Evolutionary conservation across 2,797 vertebrate genomes (phyloP).

Genomic region (Zalophus californianus): DNA sequence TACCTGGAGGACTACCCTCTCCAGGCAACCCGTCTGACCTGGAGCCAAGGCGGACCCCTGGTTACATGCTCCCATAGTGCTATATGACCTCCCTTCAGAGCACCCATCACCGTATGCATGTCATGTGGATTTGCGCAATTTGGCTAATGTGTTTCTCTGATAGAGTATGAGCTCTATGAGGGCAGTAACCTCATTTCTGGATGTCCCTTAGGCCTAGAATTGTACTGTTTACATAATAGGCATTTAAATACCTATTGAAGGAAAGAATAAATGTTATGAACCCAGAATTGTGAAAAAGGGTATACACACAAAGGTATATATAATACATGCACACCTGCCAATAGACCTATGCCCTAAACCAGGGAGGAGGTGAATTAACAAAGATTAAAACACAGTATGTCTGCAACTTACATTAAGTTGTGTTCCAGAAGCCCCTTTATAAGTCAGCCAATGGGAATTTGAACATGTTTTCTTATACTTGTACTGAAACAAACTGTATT

Average conservation of each 20-base stretch:
- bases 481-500: conserved; percentile 39
- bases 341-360: background rate
- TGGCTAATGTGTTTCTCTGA: background rate
- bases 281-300: background rate
- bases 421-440: conserved; percentile 46
- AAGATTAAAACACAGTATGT: background rate
- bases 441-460: conserved; percentile 31
- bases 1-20: background rate
- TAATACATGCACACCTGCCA: background rate
- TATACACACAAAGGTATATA: background rate
- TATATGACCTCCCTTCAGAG: background rate
- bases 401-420: conserved; percentile 65
- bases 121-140: background rate
- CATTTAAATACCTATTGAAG: background rate
- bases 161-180: background rate
- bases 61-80: too few species aligned
- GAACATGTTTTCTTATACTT: conserved; percentile 57
- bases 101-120: background rate
- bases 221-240: background rate
- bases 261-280: background rate
- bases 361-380: background rate
- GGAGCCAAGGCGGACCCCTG: background rate
- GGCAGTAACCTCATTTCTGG: background rate
- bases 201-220: background rate
- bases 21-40: background rate